Evolutionary conservation across 2,113 vertebrate species (phyloP).

Genomic region (Brachypteracias leptosomus): DNA sequence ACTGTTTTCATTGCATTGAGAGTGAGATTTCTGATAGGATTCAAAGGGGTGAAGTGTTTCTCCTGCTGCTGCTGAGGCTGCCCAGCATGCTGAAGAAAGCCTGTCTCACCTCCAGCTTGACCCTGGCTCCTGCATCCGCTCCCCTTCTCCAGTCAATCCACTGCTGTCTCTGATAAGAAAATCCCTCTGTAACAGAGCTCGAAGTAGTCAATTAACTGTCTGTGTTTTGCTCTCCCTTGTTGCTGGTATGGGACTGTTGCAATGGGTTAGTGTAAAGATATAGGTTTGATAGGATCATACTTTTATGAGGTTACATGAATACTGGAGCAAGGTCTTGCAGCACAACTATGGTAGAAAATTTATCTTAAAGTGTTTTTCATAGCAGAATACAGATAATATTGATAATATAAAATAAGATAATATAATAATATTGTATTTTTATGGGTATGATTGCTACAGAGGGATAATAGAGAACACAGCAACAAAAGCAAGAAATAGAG

Average conservation of each 20-base stretch:
- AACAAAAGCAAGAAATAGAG: background rate
- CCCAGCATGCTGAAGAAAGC: fast-evolving
- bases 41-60: background rate
- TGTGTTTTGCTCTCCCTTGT: background rate
- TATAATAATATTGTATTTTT: background rate
- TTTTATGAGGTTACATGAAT: background rate
- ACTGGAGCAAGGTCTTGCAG: background rate
- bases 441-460: background rate
- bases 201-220: background rate
- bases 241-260: background rate
- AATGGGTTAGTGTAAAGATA: background rate
- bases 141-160: background rate
- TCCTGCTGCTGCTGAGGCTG: background rate
- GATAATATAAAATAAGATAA: background rate
- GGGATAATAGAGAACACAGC: background rate
- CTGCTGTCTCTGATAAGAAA: background rate
- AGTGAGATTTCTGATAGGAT: background rate
- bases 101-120: background rate
- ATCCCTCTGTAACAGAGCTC: background rate
- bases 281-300: background rate
- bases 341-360: background rate
- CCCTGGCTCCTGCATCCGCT: background rate
- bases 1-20: background rate
- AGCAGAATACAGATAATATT: background rate
- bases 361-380: background rate